Base-by-base conservation (phyloP, 2,888 invertebrate genomes). In the Pollenia griseotomentosa region DNA sequence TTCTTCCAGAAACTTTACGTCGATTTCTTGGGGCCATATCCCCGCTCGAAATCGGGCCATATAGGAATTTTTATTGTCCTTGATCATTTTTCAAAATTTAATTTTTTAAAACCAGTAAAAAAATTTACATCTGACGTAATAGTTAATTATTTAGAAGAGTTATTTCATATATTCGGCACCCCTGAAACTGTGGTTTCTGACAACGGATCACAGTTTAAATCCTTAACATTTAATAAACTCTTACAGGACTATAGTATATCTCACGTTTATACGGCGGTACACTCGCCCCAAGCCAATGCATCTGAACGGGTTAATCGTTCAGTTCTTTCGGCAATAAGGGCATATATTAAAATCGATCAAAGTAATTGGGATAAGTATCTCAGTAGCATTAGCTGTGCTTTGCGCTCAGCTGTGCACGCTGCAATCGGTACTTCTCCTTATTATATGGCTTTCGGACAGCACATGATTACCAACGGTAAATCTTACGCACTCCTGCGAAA, bases 201-300 rank as follows among this genome's bases (percentile, higher is more conserved):
- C 10, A 88, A 88, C 40, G 83, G 83, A 0, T 16, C 66, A 10
- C 88, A 88, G 55, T 88, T 88, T 23, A 81, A 70, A 48, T 77
- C 88, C 3, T 16, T 8, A 5, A 61, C 75, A 6, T 86, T 86
- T 68, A 86, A 83, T n/a, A 53, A 59, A 2, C 44, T 88, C 2
- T 51, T 88, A 11, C 66, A 70, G 11, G 53, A 83, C 11, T 80
- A 81, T 42, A 73, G 85, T 11, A 55, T 88, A 19, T 48, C 46
- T 2, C 88, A 88, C n/a, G 23, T 71, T 33, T 85, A 77, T 19
- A 88, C 88, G 2, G 85, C 87, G 2, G 65, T 83, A 10, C 77
- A 88, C 51, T 85, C 80, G 51, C 83, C 83, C 48, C 83, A 88
- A 51, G 80, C 80, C 1, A 88, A 88, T 51, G 83, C 81, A n/a